Evolutionary conservation across 2,797 vertebrate species (phyloP).

Genomic region (Cottoperca gobio): DNA sequence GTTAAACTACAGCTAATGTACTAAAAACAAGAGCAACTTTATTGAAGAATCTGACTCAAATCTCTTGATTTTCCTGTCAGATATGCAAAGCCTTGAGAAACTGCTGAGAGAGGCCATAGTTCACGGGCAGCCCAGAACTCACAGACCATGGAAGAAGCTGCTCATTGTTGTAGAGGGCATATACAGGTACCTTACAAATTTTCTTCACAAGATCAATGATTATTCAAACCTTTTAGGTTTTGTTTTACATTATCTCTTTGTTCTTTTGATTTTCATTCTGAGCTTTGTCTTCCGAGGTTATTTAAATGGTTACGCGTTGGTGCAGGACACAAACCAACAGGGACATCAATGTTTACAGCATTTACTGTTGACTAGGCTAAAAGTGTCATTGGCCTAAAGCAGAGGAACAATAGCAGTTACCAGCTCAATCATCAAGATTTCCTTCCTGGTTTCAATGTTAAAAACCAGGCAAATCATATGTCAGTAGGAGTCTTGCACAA

Average conservation of each 20-base stretch:
- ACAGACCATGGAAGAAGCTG: conserved; percentile 97
- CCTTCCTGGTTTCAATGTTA: conserved; percentile 17
- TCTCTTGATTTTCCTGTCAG: conserved; percentile 68
- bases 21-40: neutral
- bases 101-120: conserved; percentile 94
- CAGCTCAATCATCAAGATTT: conserved; percentile 1
- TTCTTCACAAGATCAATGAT: neutral
- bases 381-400: neutral
- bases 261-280: neutral
- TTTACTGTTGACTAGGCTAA: neutral
- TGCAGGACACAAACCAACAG: neutral
- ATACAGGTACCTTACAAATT: conserved; percentile 87
- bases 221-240: neutral
- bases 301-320: neutral
- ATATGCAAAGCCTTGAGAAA: conserved; percentile 97
- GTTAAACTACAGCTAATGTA: neutral
- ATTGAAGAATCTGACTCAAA: neutral
- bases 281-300: neutral
- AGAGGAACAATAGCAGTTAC: neutral
- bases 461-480: neutral
- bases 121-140: conserved; percentile 94
- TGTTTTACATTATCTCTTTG: neutral
- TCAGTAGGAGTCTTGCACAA: neutral
- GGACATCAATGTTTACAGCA: neutral
- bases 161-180: conserved; percentile 97